Evolutionary conservation across 37 sponge, comb jelly and placozoan species (phyloP).

Genomic region (Oopsacas minuta): DNA sequence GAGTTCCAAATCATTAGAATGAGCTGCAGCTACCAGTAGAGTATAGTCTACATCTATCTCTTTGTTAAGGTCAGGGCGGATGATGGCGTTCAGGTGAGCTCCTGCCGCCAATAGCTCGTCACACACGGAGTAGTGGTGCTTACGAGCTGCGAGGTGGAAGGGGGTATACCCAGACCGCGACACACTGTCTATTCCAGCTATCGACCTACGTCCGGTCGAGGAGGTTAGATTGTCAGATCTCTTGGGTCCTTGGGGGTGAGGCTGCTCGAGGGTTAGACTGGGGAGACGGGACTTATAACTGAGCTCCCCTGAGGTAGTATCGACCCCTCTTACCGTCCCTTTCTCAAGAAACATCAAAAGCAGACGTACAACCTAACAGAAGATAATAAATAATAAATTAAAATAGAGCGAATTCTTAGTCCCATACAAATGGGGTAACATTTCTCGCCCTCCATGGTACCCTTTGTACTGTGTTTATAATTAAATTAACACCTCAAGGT

Average conservation of each 20-base stretch:
- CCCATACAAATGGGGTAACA: too few species aligned
- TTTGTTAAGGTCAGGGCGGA: conserved; percentile 28
- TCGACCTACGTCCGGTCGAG: not conserved
- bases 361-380: not conserved
- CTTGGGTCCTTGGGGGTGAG: not conserved
- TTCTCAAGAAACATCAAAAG: not conserved
- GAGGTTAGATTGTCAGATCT: not conserved
- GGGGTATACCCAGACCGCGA: conserved; percentile 36
- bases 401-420: too few species aligned
- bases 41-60: conserved; percentile 38
- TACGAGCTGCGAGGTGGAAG: conserved; percentile 49
- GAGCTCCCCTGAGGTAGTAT: not conserved
- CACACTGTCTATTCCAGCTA: conserved; percentile 35
- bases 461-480: not conserved
- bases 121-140: conserved; percentile 30
- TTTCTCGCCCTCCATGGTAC: too few species aligned
- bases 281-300: too few species aligned
- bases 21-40: conserved; percentile 50
- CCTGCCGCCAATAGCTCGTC: conserved; percentile 42
- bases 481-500: not conserved
- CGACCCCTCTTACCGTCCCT: not conserved
- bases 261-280: not conserved
- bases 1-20: conserved; percentile 27
- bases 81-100: conserved; percentile 59
- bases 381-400: too few species aligned